Evolutionary conservation across 2,797 vertebrate genomes (phyloP), one percentile per base, ranked within the genome.

Genomic region (Luscinia megarhynchos): DNA sequence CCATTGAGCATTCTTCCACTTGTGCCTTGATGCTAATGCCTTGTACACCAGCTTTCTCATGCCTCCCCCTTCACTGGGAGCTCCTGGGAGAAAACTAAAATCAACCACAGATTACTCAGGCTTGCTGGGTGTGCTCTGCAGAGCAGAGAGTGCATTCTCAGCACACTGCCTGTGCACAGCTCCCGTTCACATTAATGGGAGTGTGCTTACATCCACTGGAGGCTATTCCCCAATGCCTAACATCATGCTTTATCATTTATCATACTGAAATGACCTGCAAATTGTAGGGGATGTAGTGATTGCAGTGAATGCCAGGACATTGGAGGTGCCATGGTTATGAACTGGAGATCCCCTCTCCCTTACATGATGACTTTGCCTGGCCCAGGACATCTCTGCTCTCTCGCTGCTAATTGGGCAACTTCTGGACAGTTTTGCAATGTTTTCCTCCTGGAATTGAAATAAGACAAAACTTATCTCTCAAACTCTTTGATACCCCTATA

Each of bases 31-130:
- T 89, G 90, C 66, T 95, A 95, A 95, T 95, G 79, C 75, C 82
- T 92, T 48, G n/a, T 30, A 15, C 54, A 68, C 36, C 36, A 40
- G 30, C 66, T 95, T 93, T 50, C 88, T 91, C 92, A 97, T 93
- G 90, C 87, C 63, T 83, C 48, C 19, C 43, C 46, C 54, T 85
- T 85, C 82, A n/a, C 3, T 7, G 2, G 57, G 58, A 94, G 72
- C 95, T 96, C 93, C 87, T 84, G 84, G 88, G 72, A 93, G 81
- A 89, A 89, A 87, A 53, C 87, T 81, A 15, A 92, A 92, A 94
- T 93, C 90, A 95, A 58, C 72, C 90, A 84, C 82, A 94, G 90
- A 80, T 96, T 90, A 92, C 87, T 96, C 78, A 81, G 82, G 36
- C 87, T 80, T 68, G 90, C 36, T 8, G 0, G 90, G 78, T 90